Evolutionary conservation across 2,888 invertebrate genomes (phyloP), one percentile per base, ranked within the genome.

Genomic region (Pimpla rufipes): DNA sequence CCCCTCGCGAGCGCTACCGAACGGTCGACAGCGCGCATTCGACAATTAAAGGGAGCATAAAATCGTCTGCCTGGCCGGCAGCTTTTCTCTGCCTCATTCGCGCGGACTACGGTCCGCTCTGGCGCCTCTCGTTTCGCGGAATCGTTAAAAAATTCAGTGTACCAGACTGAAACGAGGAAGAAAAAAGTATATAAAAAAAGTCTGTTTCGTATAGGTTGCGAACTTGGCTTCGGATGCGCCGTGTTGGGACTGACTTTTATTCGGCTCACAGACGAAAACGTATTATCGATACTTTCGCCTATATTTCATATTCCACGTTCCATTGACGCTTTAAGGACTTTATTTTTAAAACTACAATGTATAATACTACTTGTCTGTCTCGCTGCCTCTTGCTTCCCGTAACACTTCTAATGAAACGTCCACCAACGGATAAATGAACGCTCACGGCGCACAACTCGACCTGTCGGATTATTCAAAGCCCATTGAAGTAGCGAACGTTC

Each of bases 21-120:
- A 80, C 76, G 80, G 76, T 83, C 76, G 62, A 83, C 71, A 83
- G 83, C 75, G 83, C 62, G 23, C 83, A 77, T 76, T 83, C 80
- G 80, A 77, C 83, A 80, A 83, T 83, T 83, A 83, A 83, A 77
- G 80, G 80, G 83, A 83, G 77, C 83, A 83, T 80, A 80, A 83
- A 80, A 83, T 83, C 83, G 83, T 83, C 76, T 73, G 80, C 66
- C 80, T 76, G 52, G 57, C 73, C 52, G 64, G 37, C 55, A 35
- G 57, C 52, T 80, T 73, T 83, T 52, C 80, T 55, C 80, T 64
- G 76, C 59, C 76, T 83, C 83, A 76, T 79, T 79, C 83, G 76
- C 75, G 64, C 66, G 68, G 29, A 42, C n/a, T 64, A 57, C 70
- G 42, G 29, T 13, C 50, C 42, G 47, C 55, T 70, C 52, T 21